Evolutionary conservation across 2,797 vertebrate species (phyloP).

Genomic region (Centroberyx gerrardi): DNA sequence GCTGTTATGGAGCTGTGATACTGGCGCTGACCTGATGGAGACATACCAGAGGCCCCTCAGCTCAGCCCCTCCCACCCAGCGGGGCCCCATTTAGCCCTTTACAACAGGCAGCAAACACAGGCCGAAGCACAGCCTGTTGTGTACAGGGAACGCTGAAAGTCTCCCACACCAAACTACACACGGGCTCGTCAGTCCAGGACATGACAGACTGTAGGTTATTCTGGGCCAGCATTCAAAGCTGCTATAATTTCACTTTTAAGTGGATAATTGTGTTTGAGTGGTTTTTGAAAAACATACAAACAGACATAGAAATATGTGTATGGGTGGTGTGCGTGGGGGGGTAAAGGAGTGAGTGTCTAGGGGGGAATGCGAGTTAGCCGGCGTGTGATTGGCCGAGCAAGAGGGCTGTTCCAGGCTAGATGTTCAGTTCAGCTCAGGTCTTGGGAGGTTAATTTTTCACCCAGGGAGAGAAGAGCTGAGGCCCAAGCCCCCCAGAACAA

Average conservation of each 20-base stretch:
- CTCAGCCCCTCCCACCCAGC: constrained; percentile 68
- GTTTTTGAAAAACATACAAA: constrained; percentile 51
- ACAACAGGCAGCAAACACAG: constrained; percentile 70
- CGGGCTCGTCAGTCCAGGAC: constrained; percentile 9
- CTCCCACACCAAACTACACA: constrained; percentile 43
- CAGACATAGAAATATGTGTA: constrained; percentile 57
- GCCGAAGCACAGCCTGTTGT: constrained; percentile 61
- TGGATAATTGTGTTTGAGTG: constrained; percentile 60
- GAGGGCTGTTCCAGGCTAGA: constrained; percentile 68
- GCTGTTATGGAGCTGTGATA: constrained; percentile 64
- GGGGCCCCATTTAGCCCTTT: constrained; percentile 72
- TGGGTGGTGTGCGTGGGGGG: constrained; percentile 19
- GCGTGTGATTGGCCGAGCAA: constrained; percentile 66
- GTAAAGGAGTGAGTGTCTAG: constrained; percentile 21
- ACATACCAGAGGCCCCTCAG: constrained; percentile 78
- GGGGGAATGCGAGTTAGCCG: constrained; percentile 40
- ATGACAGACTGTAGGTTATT: constrained; percentile 51
- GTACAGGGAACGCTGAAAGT: constrained; percentile 43
- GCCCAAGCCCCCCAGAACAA: constrained; percentile 33
- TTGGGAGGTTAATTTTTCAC: constrained; percentile 75
- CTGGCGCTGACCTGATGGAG: constrained; percentile 79
- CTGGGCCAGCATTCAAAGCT: constrained; percentile 44
- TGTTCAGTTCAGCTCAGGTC: constrained; percentile 69
- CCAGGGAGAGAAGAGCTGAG: constrained; percentile 48
- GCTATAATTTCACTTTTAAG: constrained; percentile 59